Evolutionary conservation across 2,113 vertebrate species (phyloP).

Genomic region (Ondatra zibethicus): DNA sequence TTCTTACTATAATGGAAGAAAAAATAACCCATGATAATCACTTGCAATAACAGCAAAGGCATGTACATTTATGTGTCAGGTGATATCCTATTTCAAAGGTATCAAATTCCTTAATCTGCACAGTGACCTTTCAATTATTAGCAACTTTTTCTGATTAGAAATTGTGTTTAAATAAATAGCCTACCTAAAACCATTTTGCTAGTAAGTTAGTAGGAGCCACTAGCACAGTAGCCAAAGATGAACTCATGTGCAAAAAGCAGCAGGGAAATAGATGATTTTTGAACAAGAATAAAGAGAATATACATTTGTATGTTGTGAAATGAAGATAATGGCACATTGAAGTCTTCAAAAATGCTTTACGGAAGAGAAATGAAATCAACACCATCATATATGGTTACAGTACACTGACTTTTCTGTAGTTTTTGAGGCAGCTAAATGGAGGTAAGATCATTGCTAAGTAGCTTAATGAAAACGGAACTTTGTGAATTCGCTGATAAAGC

Average conservation of each 20-base stretch:
- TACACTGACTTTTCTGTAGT: background rate
- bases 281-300: background rate
- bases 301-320: background rate
- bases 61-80: background rate
- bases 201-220: background rate
- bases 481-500: slow-evolving; percentile 1
- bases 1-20: background rate
- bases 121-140: background rate
- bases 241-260: background rate
- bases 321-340: background rate
- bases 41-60: background rate
- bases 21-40: background rate
- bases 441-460: background rate
- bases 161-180: background rate
- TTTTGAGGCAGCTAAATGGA: background rate
- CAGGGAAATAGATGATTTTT: background rate
- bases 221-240: background rate
- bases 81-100: background rate
- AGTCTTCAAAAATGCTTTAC: background rate
- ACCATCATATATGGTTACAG: background rate
- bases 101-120: background rate
- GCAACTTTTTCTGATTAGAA: background rate
- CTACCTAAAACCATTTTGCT: background rate
- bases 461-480: background rate
- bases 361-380: background rate